These are phyloP conservation scores for Pogonus chalceus DNA, from an alignment of 1,140 invertebrate genomes.

Conservation along the genomic window DNA sequence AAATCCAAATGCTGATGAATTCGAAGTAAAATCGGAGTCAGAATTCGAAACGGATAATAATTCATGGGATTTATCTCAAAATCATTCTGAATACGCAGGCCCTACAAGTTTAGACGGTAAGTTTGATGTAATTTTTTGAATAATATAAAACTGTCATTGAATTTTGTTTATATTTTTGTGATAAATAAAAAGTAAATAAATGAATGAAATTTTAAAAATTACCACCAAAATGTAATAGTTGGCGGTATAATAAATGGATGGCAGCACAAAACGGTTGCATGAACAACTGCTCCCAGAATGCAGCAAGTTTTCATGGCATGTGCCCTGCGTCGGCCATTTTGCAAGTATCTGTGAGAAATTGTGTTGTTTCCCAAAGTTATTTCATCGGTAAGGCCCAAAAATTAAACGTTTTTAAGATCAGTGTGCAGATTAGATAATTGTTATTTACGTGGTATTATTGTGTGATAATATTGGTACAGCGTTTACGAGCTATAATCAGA, in stretches of 20 bases:
- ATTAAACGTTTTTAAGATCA: neutral
- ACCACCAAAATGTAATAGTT: neutral
- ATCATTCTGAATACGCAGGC: constrained; percentile 13
- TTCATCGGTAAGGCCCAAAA: constrained; percentile 33
- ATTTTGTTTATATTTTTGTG: neutral
- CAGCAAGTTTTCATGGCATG: constrained; percentile 53
- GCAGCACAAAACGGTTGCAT: constrained; percentile 18
- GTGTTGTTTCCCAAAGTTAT: constrained; percentile 44
- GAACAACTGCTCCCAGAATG: constrained; percentile 38
- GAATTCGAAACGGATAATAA: constrained; percentile 19
- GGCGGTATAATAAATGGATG: constrained; percentile 15
- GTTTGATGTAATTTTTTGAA: constrained; percentile 8
- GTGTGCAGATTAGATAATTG: neutral
- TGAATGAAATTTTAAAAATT: constrained; percentile 3
- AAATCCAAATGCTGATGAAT: constrained; percentile 31
- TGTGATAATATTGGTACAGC: neutral
- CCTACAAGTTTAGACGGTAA: constrained; percentile 22
- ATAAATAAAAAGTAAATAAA: neutral
- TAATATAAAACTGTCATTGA: neutral
- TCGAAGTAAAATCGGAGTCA: constrained; percentile 22
- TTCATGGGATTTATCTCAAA: constrained; percentile 17
- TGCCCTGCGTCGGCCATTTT: constrained; percentile 58
- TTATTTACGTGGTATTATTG: neutral
- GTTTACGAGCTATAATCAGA: neutral
- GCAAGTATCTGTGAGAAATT: constrained; percentile 53